Evolutionary conservation across 2,113 vertebrate genomes (phyloP).

Genomic region (Cheirogaleus medius): DNA sequence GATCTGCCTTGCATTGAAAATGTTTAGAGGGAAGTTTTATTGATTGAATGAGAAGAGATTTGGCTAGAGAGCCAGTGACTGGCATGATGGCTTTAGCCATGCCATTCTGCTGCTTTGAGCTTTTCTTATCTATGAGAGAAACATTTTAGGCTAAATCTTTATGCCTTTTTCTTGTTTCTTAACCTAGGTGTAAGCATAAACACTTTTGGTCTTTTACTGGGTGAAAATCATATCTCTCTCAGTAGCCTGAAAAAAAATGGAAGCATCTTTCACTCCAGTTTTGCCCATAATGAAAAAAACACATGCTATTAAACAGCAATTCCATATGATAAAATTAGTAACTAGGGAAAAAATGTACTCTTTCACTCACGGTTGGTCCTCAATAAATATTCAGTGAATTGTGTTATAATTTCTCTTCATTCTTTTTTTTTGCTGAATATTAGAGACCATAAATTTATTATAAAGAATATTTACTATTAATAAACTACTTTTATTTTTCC

Average conservation of each 20-base stretch:
- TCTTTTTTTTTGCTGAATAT: background rate
- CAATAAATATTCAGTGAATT: background rate
- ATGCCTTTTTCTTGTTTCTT: background rate
- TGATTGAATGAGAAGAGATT: background rate
- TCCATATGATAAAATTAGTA: background rate
- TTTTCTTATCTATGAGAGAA: background rate
- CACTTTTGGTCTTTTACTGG: background rate
- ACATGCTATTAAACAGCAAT: background rate
- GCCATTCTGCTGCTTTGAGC: background rate
- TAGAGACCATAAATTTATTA: background rate
- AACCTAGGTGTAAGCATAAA: background rate
- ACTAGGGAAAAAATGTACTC: background rate
- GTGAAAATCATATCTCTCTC: background rate
- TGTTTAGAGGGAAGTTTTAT: background rate
- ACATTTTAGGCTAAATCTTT: background rate
- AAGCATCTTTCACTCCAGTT: background rate
- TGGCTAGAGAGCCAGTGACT: background rate
- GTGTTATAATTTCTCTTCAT: background rate
- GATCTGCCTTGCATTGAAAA: background rate
- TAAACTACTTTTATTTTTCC: background rate
- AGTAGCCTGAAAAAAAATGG: background rate
- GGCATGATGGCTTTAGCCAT: background rate
- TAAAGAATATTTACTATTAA: background rate
- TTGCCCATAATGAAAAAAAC: background rate
- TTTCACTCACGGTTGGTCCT: background rate